Percentiles rank a stretch among this genome's conserved stretches.
phyloP scores from a whole-genome alignment of 1,140 invertebrate genomes.

The Riptortus pedestris region DNA sequence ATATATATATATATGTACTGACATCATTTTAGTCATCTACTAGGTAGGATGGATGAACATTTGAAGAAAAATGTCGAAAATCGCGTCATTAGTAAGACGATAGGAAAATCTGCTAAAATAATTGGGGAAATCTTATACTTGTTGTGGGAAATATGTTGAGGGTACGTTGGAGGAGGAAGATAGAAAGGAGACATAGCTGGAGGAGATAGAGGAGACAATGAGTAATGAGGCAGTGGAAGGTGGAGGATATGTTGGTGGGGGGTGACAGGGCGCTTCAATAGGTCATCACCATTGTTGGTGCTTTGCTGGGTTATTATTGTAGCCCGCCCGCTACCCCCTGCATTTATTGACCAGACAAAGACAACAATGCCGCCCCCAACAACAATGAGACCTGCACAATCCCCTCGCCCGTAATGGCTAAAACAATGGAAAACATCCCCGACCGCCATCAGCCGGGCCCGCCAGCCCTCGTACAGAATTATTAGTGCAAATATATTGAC shows the following conservation, averaged over 20 bases:
- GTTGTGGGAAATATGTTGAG: not conserved
- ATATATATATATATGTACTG: no score
- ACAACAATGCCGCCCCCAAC: constrained; percentile 22
- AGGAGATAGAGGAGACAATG: not conserved
- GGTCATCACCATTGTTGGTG: constrained; percentile 4
- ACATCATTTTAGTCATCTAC: no score
- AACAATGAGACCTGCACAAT: constrained; percentile 11
- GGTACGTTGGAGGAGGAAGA: constrained; percentile 5
- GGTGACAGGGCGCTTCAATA: not conserved
- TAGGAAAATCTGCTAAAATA: no score
- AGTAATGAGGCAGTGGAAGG: constrained; percentile 7
- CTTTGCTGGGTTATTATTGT: constrained; percentile 23
- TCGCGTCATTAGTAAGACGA: no score
- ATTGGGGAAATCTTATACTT: no score
- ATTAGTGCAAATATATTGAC: constrained; percentile 29
- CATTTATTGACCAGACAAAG: constrained; percentile 26
- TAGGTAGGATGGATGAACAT: no score
- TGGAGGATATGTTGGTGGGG: constrained; percentile 5
- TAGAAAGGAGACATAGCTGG: constrained; percentile 5
- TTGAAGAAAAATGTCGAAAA: no score
- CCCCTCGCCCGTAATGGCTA: constrained; percentile 13
- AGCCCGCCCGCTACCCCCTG: constrained; percentile 5
- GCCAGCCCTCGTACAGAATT: constrained; percentile 20
- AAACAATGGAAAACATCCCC: constrained; percentile 28
- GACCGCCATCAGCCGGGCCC: not conserved